Evolutionary conservation across 2,888 invertebrate species (phyloP).

Genomic region (Pachliopta kotzebuea): DNA sequence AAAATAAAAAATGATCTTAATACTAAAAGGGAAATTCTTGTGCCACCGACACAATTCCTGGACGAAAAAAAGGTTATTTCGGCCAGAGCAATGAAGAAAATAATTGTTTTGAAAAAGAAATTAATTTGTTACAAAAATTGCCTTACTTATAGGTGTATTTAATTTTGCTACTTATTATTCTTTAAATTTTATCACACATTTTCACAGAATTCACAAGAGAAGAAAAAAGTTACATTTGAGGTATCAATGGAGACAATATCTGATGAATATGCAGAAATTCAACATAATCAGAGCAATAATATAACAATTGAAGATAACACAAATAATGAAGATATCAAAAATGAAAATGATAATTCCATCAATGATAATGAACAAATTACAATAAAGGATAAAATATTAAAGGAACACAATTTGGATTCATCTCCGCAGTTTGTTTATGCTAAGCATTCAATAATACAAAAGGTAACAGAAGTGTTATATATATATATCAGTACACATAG

Average conservation of each 20-base stretch:
- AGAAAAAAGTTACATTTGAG: slow-evolving; percentile 53
- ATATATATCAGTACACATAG: not conserved
- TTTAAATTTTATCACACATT: not conserved
- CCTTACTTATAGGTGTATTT: not conserved
- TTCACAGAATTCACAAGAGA: slow-evolving; percentile 44
- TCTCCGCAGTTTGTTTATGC: slow-evolving; percentile 66
- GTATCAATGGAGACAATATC: slow-evolving; percentile 42
- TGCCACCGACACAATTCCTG: slow-evolving; percentile 62
- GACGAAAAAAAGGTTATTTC: slow-evolving; percentile 45
- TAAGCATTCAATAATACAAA: slow-evolving; percentile 46
- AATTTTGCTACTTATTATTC: not conserved
- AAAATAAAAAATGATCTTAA: slow-evolving; percentile 43
- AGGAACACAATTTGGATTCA: slow-evolving; percentile 58
- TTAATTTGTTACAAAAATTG: not conserved
- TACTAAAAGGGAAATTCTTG: slow-evolving; percentile 39
- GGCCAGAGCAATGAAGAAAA: not conserved
- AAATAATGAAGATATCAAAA: slow-evolving; percentile 42
- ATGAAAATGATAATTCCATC: slow-evolving; percentile 43
- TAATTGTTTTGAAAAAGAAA: not conserved
- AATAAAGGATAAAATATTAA: slow-evolving; percentile 58
- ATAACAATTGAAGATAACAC: slow-evolving; percentile 29
- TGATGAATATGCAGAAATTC: slow-evolving; percentile 33
- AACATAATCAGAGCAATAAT: slow-evolving; percentile 10
- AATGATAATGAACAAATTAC: slow-evolving; percentile 51
- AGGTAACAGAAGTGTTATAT: slow-evolving; percentile 36